Percentiles rank a stretch among this genome's conserved stretches.
Conservation (phyloP, 2,113 vertebrate species). For the Heterochromis multidens region DNA sequence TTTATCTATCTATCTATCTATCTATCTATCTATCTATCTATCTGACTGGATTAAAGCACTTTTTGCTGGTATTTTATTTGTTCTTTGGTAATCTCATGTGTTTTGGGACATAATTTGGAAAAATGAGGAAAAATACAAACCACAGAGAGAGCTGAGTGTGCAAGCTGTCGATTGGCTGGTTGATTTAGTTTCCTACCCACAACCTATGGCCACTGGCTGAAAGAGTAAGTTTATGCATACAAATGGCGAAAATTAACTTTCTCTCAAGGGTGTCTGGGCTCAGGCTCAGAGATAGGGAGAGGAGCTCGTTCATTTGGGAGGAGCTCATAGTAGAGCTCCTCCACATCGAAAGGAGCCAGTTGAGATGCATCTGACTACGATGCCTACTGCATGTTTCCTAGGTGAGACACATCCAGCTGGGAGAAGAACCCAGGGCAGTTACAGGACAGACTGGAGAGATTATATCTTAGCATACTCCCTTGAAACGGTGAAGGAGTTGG, state of each 20-base stretch:
- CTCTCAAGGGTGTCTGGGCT: background rate
- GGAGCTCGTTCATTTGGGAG: too few species aligned
- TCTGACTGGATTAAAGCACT: background rate
- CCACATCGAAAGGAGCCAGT: too few species aligned
- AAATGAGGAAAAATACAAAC: background rate
- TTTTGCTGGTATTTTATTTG: background rate
- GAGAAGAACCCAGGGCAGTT: background rate
- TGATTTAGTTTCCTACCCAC: background rate
- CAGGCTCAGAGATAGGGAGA: too few species aligned
- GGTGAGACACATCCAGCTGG: too few species aligned
- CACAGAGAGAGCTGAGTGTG: background rate
- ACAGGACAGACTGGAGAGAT: background rate
- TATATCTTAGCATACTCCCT: background rate
- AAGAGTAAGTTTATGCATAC: background rate
- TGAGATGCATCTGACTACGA: too few species aligned
- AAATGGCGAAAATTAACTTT: rapidly evolving
- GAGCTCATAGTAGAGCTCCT: too few species aligned
- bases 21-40: too few species aligned
- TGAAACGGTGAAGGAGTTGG: background rate
- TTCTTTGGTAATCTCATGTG: rapidly evolving
- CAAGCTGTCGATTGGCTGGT: rapidly evolving
- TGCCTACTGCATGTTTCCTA: too few species aligned
- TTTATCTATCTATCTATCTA: too few species aligned
- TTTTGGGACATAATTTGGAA: background rate
- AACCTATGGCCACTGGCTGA: background rate